phyloP scores from a whole-genome alignment of 37 sponge, comb jelly and placozoan genomes.

The Ephydatia muelleri region DNA sequence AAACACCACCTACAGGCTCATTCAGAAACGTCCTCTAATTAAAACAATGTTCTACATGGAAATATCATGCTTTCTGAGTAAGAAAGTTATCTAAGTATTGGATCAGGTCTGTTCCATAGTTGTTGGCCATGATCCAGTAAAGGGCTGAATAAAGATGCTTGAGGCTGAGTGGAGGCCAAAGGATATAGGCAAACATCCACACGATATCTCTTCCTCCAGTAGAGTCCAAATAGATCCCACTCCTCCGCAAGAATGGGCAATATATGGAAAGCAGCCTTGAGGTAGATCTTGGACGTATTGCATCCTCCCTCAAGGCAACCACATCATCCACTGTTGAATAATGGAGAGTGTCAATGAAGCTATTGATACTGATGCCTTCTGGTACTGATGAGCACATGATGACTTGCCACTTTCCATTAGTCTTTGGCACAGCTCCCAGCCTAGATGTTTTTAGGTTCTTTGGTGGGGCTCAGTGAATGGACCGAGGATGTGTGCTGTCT shows the following conservation, averaged over 20 bases:
- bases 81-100: no score
- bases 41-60: no score
- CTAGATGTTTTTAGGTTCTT: neutral
- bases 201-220: conserved; percentile 13
- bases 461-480: neutral
- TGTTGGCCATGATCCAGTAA: neutral
- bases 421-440: no score
- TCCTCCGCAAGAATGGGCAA: conserved; percentile 29
- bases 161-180: no score
- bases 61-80: no score
- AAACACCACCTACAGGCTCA: no score
- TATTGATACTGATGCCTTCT: conserved; percentile 7
- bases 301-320: neutral
- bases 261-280: conserved; percentile 24
- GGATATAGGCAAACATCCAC: conserved; percentile 13
- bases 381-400: conserved; percentile 26
- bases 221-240: conserved; percentile 4
- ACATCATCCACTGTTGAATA: conserved; percentile 8
- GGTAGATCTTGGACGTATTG: neutral
- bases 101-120: conserved; percentile 5
- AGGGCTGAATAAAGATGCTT: neutral
- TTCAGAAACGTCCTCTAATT: no score
- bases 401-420: conserved; percentile 4
- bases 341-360: neutral
- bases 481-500: neutral